These are phyloP conservation scores for Simalia tracyae DNA, from an alignment of 2,797 vertebrate genomes.

Conservation along the genomic window DNA sequence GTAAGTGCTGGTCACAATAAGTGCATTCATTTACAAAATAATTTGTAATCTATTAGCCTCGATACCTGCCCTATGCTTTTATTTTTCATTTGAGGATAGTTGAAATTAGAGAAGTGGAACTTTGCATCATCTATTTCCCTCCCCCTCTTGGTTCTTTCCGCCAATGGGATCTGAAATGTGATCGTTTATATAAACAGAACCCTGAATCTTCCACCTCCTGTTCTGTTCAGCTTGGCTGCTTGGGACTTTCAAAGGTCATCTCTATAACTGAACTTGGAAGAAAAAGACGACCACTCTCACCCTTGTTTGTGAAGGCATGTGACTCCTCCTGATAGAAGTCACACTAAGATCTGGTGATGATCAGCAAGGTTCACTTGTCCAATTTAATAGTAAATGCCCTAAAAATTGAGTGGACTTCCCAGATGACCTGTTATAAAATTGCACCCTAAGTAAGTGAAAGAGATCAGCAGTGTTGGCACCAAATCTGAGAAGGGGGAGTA, in stretches of 20 bases:
- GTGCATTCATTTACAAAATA: background rate
- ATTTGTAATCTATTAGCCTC: constrained; percentile 16
- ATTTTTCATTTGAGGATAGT: constrained; percentile 48
- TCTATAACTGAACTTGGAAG: constrained; percentile 44
- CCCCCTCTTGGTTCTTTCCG: constrained; percentile 54
- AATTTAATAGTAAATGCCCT: background rate
- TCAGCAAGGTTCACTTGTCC: background rate
- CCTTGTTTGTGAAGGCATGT: constrained; percentile 31
- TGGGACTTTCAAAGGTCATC: constrained; percentile 42
- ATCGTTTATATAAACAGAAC: constrained; percentile 44
- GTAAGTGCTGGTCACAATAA: background rate
- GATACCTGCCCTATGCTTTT: constrained; percentile 17
- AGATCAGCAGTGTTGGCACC: background rate
- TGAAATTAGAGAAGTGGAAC: constrained; percentile 45
- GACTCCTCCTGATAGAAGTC: constrained; percentile 25
- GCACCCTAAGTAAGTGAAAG: background rate
- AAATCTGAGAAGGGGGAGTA: background rate
- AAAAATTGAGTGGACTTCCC: background rate
- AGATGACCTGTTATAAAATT: background rate
- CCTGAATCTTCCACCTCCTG: constrained; percentile 47
- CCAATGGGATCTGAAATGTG: constrained; percentile 49
- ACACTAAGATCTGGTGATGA: background rate
- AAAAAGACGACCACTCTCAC: constrained; percentile 23
- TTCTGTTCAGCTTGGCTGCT: constrained; percentile 41
- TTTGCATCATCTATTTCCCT: constrained; percentile 36